Conservation (phyloP, 2,113 vertebrate species). For the Oreochromis spilurus region DNA sequence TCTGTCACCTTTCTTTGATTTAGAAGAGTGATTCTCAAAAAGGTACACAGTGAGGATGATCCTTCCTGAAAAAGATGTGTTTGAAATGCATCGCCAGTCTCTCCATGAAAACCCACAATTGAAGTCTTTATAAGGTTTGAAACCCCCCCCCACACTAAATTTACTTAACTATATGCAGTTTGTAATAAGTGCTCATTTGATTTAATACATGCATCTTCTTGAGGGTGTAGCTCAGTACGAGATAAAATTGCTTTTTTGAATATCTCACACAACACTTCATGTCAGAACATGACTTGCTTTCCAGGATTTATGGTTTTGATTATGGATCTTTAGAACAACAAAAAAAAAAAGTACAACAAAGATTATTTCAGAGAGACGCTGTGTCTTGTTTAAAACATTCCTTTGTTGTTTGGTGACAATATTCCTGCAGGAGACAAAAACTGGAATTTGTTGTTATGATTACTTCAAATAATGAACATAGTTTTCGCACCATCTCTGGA, state of each 20-base stretch:
- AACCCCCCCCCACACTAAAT: neutral
- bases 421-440: neutral
- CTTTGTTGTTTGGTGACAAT: slow-evolving; percentile 10
- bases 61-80: neutral
- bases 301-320: neutral
- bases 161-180: neutral
- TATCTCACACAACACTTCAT: neutral
- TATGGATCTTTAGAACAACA: neutral
- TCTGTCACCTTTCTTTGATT: slow-evolving; percentile 17
- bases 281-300: neutral
- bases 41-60: neutral
- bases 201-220: neutral
- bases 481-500: neutral
- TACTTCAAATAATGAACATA: slow-evolving; percentile 3
- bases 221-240: neutral
- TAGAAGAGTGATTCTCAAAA: neutral
- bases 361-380: neutral
- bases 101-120: neutral
- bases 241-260: neutral
- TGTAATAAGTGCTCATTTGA: neutral
- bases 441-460: neutral
- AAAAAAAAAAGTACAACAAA: neutral
- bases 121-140: neutral
- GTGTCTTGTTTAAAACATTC: neutral
- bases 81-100: neutral